phyloP scores from a whole-genome alignment of 1,140 invertebrate genomes.

The Ladona fulva region DNA sequence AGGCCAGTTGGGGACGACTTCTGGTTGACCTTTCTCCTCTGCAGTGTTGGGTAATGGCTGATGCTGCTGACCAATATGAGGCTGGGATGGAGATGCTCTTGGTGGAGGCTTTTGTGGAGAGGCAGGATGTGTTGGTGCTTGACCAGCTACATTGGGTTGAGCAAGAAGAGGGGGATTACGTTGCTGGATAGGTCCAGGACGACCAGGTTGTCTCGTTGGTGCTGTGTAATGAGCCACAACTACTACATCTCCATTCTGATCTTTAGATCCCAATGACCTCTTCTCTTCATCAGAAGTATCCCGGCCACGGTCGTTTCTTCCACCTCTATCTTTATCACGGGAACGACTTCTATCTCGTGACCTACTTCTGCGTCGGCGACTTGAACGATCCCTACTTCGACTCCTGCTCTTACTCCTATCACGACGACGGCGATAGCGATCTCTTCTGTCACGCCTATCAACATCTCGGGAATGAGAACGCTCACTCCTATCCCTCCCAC shows the following conservation, averaged over 20 bases:
- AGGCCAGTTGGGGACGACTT: not conserved
- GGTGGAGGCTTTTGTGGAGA: not conserved
- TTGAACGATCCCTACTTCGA: conserved; percentile 30
- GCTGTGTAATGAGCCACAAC: conserved; percentile 12
- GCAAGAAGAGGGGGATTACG: not conserved
- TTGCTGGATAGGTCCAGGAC: conserved; percentile 17
- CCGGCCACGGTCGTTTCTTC: conserved; percentile 32
- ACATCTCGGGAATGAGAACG: conserved; percentile 35
- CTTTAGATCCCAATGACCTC: conserved; percentile 21
- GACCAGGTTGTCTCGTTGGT: not conserved
- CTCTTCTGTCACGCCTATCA: conserved; percentile 40
- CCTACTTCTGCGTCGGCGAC: conserved; percentile 24
- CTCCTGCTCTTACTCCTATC: conserved; percentile 33
- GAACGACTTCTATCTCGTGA: conserved; percentile 23
- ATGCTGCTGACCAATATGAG: too few species aligned
- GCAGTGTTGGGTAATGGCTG: not conserved
- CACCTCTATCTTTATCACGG: conserved; percentile 22
- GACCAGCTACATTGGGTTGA: conserved; percentile 3
- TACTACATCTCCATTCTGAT: conserved; percentile 25
- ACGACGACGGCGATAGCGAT: conserved; percentile 34
- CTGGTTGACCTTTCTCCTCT: not conserved
- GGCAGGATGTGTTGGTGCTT: not conserved
- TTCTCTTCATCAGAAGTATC: conserved; percentile 21
- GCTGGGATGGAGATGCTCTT: not conserved
- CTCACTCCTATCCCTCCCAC: conserved; percentile 31